phyloP scores from a whole-genome alignment of 2,797 vertebrate species.

The Cynopterus sphinx region DNA sequence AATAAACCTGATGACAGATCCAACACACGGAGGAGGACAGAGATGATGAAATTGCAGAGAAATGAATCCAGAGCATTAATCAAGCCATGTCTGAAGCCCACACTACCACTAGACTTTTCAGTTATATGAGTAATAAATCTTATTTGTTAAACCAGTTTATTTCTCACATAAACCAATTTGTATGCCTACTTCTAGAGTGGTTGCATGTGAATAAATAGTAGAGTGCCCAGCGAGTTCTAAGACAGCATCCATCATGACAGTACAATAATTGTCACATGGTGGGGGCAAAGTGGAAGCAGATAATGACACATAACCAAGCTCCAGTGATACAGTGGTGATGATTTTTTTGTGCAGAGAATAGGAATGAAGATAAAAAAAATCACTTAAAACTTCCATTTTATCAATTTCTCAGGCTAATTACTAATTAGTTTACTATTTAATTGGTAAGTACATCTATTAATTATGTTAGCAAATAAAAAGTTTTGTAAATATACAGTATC shows the following conservation, averaged over 20 bases:
- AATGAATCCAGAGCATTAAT: neutral
- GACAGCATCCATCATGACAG: neutral
- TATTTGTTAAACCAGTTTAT: slow-evolving; percentile 1
- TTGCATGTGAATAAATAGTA: neutral
- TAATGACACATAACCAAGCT: neutral
- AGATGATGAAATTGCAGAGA: neutral
- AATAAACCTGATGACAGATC: neutral
- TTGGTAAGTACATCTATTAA: slow-evolving; percentile 52
- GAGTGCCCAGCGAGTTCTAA: neutral
- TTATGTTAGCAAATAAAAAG: slow-evolving; percentile 67
- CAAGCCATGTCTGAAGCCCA: neutral
- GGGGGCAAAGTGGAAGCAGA: neutral
- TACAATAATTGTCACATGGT: neutral
- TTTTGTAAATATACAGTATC: slow-evolving; percentile 45
- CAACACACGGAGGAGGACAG: neutral
- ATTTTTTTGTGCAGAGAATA: neutral
- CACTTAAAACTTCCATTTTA: slow-evolving; percentile 34
- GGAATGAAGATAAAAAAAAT: slow-evolving; percentile 64
- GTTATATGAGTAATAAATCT: neutral
- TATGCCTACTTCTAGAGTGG: neutral
- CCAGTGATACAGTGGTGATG: neutral
- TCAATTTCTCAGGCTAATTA: slow-evolving; percentile 49
- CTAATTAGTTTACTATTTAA: slow-evolving; percentile 69
- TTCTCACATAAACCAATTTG: neutral
- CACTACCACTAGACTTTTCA: neutral